These are phyloP conservation scores for Salvelinus fontinalis DNA, from an alignment of 2,113 vertebrate genomes.

Conservation along the genomic window DNA sequence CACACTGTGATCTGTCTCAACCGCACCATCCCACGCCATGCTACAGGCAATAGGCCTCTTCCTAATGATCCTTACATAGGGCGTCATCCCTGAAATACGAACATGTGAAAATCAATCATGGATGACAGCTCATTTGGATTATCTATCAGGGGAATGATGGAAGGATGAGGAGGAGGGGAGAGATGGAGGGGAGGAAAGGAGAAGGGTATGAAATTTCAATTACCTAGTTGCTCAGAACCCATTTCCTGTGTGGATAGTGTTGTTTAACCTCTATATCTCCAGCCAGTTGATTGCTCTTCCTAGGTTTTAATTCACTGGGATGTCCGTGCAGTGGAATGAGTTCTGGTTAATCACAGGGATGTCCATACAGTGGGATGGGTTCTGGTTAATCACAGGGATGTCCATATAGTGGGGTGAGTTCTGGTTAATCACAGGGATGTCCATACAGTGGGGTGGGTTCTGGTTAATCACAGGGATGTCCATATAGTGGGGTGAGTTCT, in stretches of 20 bases:
- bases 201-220: slow-evolving; percentile 60
- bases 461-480: too few species aligned
- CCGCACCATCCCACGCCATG: slow-evolving; percentile 14
- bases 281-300: slow-evolving; percentile 37
- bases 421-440: too few species aligned
- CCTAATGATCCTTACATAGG: slow-evolving; percentile 60
- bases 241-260: slow-evolving; percentile 49
- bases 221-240: slow-evolving; percentile 48
- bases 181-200: slow-evolving; percentile 15
- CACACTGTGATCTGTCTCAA: too few species aligned
- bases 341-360: neutral
- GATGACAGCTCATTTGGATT: slow-evolving; percentile 70
- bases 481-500: too few species aligned
- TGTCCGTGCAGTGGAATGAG: neutral
- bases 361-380: too few species aligned
- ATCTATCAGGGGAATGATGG: slow-evolving; percentile 50
- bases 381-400: too few species aligned
- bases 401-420: too few species aligned
- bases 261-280: slow-evolving; percentile 54
- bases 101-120: slow-evolving; percentile 72
- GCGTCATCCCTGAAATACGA: slow-evolving; percentile 53
- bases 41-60: slow-evolving; percentile 37
- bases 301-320: slow-evolving; percentile 33
- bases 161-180: slow-evolving; percentile 34
- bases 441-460: too few species aligned